A percentile compares a stretch with the other conserved stretches of the same genome.
phyloP scores from a whole-genome alignment of 2,113 vertebrate genomes.

The Ailuropoda melanoleuca region DNA sequence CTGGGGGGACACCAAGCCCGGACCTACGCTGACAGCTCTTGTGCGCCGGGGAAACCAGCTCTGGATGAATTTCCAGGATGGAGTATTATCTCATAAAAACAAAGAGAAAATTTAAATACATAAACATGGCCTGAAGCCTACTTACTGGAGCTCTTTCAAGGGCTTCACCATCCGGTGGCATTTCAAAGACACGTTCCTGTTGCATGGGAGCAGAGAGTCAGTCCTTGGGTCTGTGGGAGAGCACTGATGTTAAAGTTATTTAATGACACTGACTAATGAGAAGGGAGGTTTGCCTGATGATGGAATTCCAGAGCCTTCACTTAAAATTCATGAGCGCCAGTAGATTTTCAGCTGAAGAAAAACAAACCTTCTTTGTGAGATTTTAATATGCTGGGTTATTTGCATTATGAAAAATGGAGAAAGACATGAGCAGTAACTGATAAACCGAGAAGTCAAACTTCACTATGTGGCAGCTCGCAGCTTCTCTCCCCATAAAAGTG shows the following conservation, averaged over 20 bases:
- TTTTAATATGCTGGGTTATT: neutral
- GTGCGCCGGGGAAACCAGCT: too few relatives aligned
- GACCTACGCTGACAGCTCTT: neutral
- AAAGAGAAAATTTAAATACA: too few relatives aligned
- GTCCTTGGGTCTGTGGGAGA: too few relatives aligned
- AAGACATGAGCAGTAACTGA: too few relatives aligned
- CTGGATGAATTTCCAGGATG: neutral
- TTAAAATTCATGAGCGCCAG: neutral
- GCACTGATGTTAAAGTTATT: too few relatives aligned
- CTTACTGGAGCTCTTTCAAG: accelerated
- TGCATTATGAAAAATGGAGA: neutral
- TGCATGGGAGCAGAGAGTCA: too few relatives aligned
- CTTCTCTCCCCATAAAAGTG: neutral
- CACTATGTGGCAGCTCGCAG: neutral
- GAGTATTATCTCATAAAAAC: neutral
- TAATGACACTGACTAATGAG: neutral
- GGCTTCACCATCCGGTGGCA: accelerated
- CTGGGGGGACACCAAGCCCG: neutral
- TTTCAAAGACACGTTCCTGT: neutral
- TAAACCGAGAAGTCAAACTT: neutral
- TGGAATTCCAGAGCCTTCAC: neutral
- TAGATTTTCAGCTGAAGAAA: neutral
- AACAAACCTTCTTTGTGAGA: neutral
- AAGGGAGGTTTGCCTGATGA: neutral
- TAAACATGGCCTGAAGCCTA: neutral